A percentile compares a stretch with the other conserved stretches of the same genome.
phyloP scores from a whole-genome alignment of 1,140 invertebrate species.

The Drosophila orosa region DNA sequence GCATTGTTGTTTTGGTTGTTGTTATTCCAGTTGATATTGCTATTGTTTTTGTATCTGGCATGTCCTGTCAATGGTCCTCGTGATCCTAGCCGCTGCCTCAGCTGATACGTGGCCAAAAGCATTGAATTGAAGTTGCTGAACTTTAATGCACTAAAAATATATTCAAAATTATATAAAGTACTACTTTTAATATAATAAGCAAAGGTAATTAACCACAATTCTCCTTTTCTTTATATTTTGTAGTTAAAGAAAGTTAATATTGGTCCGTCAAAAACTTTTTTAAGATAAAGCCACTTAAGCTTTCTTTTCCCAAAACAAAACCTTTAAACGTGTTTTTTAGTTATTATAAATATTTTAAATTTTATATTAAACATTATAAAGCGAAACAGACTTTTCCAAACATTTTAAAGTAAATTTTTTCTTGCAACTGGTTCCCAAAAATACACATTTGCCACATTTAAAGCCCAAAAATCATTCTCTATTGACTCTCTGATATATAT shows the following conservation, averaged over 20 bases:
- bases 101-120: slow-evolving; percentile 3
- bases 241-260: no score
- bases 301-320: no score
- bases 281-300: no score
- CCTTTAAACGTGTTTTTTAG: no score
- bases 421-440: not conserved
- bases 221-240: not conserved
- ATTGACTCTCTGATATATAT: not conserved
- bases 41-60: slow-evolving; percentile 12
- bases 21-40: slow-evolving; percentile 9
- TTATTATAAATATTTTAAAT: no score
- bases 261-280: no score
- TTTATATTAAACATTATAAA: no score
- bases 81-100: not conserved
- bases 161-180: not conserved
- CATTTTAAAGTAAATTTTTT: no score
- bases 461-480: not conserved
- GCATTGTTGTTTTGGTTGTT: slow-evolving; percentile 31
- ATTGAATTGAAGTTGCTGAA: not conserved
- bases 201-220: not conserved
- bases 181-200: no score
- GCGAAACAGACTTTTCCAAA: no score
- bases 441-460: not conserved
- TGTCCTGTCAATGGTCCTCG: not conserved
- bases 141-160: slow-evolving; percentile 4